A percentile compares a stretch with the other conserved stretches of the same genome.
Conservation (phyloP, 2,113 vertebrate species). For the Polyodon spathula region DNA sequence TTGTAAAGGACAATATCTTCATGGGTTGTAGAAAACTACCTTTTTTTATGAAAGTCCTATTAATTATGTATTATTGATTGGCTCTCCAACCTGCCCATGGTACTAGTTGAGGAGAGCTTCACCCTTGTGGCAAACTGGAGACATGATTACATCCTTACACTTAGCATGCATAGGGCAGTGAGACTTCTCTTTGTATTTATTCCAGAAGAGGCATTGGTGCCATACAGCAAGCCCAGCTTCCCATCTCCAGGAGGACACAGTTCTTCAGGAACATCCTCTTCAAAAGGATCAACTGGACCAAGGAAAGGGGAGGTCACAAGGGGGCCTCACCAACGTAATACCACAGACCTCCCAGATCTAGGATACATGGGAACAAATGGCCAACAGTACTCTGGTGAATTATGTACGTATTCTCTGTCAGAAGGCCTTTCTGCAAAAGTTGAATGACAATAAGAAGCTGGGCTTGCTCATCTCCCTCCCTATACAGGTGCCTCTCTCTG, state of each 20-base stretch:
- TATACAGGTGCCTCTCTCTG: no score
- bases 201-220: slow-evolving; percentile 83
- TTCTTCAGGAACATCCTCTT: slow-evolving; percentile 92
- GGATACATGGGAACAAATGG: slow-evolving; percentile 79
- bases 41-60: no score
- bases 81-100: no score
- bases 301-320: slow-evolving; percentile 73
- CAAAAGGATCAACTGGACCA: slow-evolving; percentile 91
- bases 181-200: slow-evolving; percentile 12
- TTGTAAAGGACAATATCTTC: no score
- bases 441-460: no score
- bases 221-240: slow-evolving; percentile 92
- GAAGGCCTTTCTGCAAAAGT: not conserved
- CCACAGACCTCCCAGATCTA: slow-evolving; percentile 76
- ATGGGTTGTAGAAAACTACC: no score
- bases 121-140: no score
- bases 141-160: no score
- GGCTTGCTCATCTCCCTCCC: no score
- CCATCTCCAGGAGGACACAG: slow-evolving; percentile 92
- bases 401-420: slow-evolving; percentile 69
- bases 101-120: no score
- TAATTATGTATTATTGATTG: no score
- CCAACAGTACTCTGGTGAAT: slow-evolving; percentile 89
- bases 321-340: slow-evolving; percentile 67
- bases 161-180: no score